These are phyloP conservation scores for Eupithecia centaureata DNA, from an alignment of 2,888 invertebrate species.

Conservation along the genomic window DNA sequence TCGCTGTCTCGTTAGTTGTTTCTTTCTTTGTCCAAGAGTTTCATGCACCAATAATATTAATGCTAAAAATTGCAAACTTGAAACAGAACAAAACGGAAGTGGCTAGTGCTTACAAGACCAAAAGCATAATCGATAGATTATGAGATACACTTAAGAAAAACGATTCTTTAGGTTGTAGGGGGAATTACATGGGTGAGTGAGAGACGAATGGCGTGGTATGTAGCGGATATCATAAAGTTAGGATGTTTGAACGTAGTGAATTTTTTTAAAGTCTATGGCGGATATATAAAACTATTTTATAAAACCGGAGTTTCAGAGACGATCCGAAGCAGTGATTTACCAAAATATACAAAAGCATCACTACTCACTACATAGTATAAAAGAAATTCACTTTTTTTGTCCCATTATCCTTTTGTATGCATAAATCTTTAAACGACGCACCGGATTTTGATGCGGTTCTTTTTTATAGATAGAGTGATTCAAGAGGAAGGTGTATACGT, in stretches of 20 bases:
- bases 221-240: no score
- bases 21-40: background rate
- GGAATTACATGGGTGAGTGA: background rate
- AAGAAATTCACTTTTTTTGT: no score
- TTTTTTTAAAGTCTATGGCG: no score
- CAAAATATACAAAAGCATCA: background rate
- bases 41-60: background rate
- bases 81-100: background rate
- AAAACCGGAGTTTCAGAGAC: background rate
- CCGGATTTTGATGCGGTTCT: no score
- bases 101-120: background rate
- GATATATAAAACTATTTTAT: background rate
- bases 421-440: no score
- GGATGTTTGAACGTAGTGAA: no score
- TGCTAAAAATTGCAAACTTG: background rate
- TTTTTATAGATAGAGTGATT: no score
- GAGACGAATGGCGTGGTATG: background rate
- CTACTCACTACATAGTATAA: no score
- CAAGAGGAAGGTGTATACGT: no score
- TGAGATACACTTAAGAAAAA: background rate
- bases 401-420: no score
- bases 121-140: conserved; percentile 2
- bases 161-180: background rate
- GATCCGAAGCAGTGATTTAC: background rate
- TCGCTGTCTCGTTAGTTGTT: background rate